Base-by-base conservation (phyloP, 2,113 vertebrate genomes). In the Scophthalmus maximus region DNA sequence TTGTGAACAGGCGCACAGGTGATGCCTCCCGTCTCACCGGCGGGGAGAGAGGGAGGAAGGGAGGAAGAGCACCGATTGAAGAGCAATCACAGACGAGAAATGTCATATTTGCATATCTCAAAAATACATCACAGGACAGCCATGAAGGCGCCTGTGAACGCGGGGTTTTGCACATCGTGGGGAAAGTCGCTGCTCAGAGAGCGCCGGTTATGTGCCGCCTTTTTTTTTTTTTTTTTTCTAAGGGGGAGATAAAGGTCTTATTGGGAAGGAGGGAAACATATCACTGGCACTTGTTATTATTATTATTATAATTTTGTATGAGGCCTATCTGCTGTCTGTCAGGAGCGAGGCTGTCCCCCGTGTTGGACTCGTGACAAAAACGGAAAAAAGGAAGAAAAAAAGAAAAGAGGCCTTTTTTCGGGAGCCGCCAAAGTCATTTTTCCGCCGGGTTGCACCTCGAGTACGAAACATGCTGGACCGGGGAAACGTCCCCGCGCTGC, bases 41-140 rank as follows among this genome's bases (percentile, higher is more conserved):
- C 56, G n/a, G 68, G 59, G 59, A 52, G 59, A 32, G 60, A 55
- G 62, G 40, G 30, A 6, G 42, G 10, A 15, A n/a, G 22, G 17
- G 36, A 61, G 69, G 40, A 34, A 23, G 62, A 22, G 60, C 27
- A 4, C 26, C 65, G 61, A 73, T 34, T 82, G 79, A 76, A 84
- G 75, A 76, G 69, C 72, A 89, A 85, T 87, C 84, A 88, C 70
- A 88, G 64, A 62, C 65, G 57, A 84, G 76, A 89, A 88, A 90
- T 88, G 87, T 89, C 87, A 88, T 79, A 89, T 90, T 90, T 90
- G 89, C 87, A 89, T 88, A 89, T 88, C 85, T 87, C 78, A 59
- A 84, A 89, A 85, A 80, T 80, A 85, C 76, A 89, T 91, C 87
- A 87, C 68, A 87, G 68, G 71, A 75, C 68, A 44, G 60, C 66